Base-by-base conservation (phyloP, 2,113 vertebrate genomes). In the Pelusios castaneus region DNA sequence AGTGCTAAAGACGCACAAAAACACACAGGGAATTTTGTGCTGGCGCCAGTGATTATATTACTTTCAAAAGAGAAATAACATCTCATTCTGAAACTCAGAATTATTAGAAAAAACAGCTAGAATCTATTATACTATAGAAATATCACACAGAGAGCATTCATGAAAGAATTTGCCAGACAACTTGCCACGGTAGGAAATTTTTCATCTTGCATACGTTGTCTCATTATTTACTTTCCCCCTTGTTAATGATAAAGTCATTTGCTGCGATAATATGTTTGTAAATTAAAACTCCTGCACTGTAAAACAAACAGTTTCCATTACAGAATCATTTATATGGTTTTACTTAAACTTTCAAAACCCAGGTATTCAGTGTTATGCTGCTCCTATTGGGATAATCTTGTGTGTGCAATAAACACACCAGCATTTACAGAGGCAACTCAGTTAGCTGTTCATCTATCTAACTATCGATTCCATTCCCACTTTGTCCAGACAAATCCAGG, bases 61-160 rank as follows among this genome's bases (percentile, higher is more conserved):
- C 89, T 95, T 97, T 97, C 94, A 96, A 97, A 97, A 97, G 96
- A 97, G 96, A 97, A 97, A 97, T 97, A 97, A 97, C 97, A 96
- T 96, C 94, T 94, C 96, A 97, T 93, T 95, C 95, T 91, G 91
- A 97, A 97, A 95, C 95, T 96, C 94, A 82, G 93, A 96, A 97
- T 97, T 97, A 97, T 97, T 97, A 97, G 89, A 96, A 85, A 92
- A 96, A 97, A 90, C 97, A 96, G 97, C 94, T 89, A 97, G 96
- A 96, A 95, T 96, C 94, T 96, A 96, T 97, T 97, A 95, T 96
- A 85, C 49, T 95, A 94, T 96, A 97, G 95, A 95, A 97, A 94
- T 94, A 96, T 95, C 96, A 97, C 96, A 97, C 96, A 97, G 96
- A 95, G 96, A 97, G 92, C 82, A 89, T 84, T 97, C 96, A 94